A percentile compares a stretch with the other conserved stretches of the same genome.
Evolutionary conservation across 2,113 vertebrate species (phyloP).

Genomic region (Psittacus erithacus): DNA sequence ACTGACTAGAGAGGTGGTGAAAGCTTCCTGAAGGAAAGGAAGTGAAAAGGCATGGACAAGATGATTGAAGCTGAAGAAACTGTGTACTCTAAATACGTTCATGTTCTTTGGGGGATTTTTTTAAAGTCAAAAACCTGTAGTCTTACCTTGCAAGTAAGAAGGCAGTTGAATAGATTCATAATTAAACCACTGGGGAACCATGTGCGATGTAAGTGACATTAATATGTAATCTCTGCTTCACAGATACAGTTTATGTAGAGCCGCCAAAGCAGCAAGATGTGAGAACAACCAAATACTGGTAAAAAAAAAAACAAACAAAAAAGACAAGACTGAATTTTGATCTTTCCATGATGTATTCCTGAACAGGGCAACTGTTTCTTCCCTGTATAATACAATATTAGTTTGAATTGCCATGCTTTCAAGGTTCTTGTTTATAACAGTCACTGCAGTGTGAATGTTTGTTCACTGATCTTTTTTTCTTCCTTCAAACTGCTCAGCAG

Average conservation of each 20-base stretch:
- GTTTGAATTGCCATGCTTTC: constrained; percentile 65
- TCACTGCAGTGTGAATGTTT: constrained; percentile 63
- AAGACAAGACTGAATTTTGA: constrained; percentile 43
- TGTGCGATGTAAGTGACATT: not conserved
- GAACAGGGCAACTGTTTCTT: constrained; percentile 59
- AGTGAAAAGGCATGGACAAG: not conserved
- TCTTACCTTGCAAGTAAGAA: not conserved
- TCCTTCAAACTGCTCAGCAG: constrained; percentile 5
- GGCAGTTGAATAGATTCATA: not conserved
- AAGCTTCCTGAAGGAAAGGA: not conserved
- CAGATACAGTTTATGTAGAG: constrained; percentile 96
- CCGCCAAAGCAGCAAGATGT: constrained; percentile 78
- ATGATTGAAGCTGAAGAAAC: not conserved
- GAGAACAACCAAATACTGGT: constrained; percentile 81
- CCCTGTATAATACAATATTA: constrained; percentile 58
- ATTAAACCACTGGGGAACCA: not conserved
- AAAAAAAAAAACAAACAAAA: constrained; percentile 1
- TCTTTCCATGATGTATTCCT: constrained; percentile 44
- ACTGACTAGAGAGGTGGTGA: not conserved
- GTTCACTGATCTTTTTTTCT: not conserved
- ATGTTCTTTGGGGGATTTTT: not conserved
- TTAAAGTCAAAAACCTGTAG: not conserved
- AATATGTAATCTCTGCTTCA: constrained; percentile 48
- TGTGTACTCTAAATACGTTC: not conserved
- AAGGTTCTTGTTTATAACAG: constrained; percentile 70